Percentiles rank a stretch among this genome's conserved stretches.
Evolutionary conservation across 1,140 invertebrate genomes (phyloP).

Genomic region (Vanessa tameamea): DNA sequence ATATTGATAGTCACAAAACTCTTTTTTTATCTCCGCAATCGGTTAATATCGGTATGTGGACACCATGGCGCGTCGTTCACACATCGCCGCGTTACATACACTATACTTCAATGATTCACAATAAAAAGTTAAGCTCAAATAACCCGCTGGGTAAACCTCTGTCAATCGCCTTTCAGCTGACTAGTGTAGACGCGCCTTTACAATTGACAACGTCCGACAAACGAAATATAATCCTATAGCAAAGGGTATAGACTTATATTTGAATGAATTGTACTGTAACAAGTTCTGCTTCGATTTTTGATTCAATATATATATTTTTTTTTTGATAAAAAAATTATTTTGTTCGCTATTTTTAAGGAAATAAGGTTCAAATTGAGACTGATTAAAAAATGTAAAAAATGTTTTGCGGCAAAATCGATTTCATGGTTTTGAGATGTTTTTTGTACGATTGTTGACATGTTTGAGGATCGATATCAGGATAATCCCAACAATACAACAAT

Average conservation of each 20-base stretch:
- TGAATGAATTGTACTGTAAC: neutral
- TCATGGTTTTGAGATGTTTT: conserved; percentile 19
- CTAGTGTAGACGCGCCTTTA: conserved; percentile 31
- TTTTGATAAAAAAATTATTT: neutral
- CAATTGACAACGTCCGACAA: neutral
- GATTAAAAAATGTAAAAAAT: conserved; percentile 8
- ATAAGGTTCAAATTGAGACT: conserved; percentile 11
- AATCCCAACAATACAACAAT: conserved; percentile 9
- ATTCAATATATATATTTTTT: neutral
- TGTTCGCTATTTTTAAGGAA: conserved; percentile 4
- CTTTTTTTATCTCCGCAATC: conserved; percentile 13
- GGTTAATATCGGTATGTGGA: conserved; percentile 33
- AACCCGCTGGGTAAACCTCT: conserved; percentile 50
- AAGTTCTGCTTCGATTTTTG: neutral
- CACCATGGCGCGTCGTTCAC: conserved; percentile 40
- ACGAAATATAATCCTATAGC: conserved; percentile 15
- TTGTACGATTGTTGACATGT: conserved; percentile 24
- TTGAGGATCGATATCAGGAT: conserved; percentile 31
- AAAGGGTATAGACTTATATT: neutral
- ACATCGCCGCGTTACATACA: conserved; percentile 47
- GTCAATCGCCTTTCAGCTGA: conserved; percentile 48
- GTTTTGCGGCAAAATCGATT: conserved; percentile 32
- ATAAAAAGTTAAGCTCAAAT: conserved; percentile 45
- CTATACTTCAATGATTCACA: conserved; percentile 50
- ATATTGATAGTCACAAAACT: neutral